Evolutionary conservation across 2,113 vertebrate genomes (phyloP), one percentile per base, ranked within the genome.

Genomic region (Oxyura jamaicensis): DNA sequence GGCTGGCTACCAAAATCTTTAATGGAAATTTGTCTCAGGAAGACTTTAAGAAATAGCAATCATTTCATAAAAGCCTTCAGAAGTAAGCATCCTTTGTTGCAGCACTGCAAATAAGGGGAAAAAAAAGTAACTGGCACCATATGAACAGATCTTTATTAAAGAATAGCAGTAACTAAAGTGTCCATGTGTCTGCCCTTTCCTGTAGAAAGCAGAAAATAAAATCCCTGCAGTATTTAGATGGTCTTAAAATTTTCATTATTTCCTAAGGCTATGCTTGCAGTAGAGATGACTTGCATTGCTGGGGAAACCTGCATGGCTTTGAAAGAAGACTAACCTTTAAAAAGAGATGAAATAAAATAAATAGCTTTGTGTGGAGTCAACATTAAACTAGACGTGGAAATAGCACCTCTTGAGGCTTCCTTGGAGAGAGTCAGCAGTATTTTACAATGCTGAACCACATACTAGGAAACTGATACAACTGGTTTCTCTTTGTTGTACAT

Each of bases 321-420:
- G 82, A 96, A 97, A 97, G 89, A 96, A 96, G 46, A 88, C 66
- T 97, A 96, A 96, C 84, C 80, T 97, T 97, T 96, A 86, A 58
- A 78, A 93, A 88, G 42, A 83, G 83, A 90, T 77, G 86, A 79
- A 91, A 52, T 8, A 71, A 79, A 86, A 68, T 50, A 62, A 52
- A 91, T 42, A 77, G 83, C 78, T 96, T 75, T 31, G 75, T 62
- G 50, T 85, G 90, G 63, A 91, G 83, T 89, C 85, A 87, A 96
- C 77, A 96, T 93, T 96, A 94, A 96, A 90, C 81, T 65, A 96
- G 92, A 96, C 86, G 94, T 88, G 95, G 90, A 92, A 73, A 69
- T n/a, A 95, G 79, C 71, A 93, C 66, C 81, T 92, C 71, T 91
- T 67, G 28, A 28, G 53, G 84, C 65, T 83, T 96, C 95, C 90